Evolutionary conservation across 2,888 invertebrate species (phyloP).

Genomic region (Chloroclystis v-ata): DNA sequence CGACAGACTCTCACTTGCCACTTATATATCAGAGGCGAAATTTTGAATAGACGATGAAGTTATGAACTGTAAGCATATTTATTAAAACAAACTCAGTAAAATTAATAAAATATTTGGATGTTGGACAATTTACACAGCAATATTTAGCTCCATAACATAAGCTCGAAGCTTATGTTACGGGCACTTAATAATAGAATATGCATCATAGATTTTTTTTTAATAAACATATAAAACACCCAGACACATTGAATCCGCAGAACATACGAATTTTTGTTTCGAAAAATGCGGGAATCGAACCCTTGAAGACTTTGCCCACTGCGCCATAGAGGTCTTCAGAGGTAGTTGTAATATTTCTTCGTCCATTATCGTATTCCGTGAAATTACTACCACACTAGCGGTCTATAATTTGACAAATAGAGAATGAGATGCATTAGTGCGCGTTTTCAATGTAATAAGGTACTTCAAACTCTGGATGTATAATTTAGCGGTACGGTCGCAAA

Average conservation of each 20-base stretch:
- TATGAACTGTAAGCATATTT: conserved; percentile 4
- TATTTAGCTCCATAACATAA: too few species aligned
- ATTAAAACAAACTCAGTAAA: not conserved
- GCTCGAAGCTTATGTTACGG: too few species aligned
- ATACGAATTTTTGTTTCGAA: too few species aligned
- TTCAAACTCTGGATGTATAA: conserved; percentile 59
- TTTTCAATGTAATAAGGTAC: conserved; percentile 69
- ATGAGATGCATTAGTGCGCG: conserved; percentile 75
- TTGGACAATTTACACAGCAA: too few species aligned
- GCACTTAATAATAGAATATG: too few species aligned
- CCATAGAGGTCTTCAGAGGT: too few species aligned
- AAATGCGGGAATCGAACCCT: too few species aligned
- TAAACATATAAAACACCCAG: too few species aligned
- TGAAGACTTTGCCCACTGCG: too few species aligned
- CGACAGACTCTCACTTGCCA: conserved; percentile 52
- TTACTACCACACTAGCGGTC: conserved; percentile 52
- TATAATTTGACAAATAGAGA: conserved; percentile 78
- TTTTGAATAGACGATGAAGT: not conserved
- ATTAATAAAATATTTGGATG: too few species aligned
- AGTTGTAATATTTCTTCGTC: conserved; percentile 18
- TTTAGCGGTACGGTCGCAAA: conserved; percentile 64
- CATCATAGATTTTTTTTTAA: too few species aligned
- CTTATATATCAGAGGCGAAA: conserved; percentile 32
- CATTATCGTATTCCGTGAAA: conserved; percentile 59
- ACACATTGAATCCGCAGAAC: too few species aligned